These are phyloP conservation scores for Spinus pinus DNA, from an alignment of 2,797 vertebrate species.

Conservation along the genomic window DNA sequence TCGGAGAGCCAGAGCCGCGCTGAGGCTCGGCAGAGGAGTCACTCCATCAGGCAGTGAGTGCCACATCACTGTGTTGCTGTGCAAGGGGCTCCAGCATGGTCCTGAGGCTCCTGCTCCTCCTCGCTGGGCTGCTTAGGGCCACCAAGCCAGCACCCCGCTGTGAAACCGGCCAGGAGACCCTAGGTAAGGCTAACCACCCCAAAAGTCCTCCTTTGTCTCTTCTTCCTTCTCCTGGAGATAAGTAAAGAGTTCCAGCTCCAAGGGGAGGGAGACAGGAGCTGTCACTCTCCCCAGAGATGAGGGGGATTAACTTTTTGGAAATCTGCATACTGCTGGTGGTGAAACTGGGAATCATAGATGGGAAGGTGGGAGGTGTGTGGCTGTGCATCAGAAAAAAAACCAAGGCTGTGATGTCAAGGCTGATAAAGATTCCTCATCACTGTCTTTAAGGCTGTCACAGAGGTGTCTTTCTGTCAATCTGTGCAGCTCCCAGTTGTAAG, in stretches of 20 bases:
- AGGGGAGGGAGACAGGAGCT: neutral
- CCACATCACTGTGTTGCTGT: conserved; percentile 71
- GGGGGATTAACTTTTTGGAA: neutral
- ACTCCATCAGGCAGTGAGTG: conserved; percentile 35
- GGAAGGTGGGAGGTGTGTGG: neutral
- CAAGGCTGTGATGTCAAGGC: neutral
- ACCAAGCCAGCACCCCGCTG: conserved; percentile 73
- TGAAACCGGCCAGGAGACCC: conserved; percentile 69
- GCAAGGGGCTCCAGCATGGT: conserved; percentile 56
- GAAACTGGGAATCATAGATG: neutral
- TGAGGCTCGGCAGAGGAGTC: neutral
- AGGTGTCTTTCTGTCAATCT: neutral
- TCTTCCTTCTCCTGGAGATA: neutral
- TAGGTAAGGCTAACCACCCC: conserved; percentile 79
- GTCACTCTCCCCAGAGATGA: neutral
- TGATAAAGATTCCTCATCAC: neutral
- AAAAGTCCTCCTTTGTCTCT: neutral
- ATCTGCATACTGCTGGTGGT: neutral
- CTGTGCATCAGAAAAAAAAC: neutral
- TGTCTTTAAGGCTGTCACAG: neutral
- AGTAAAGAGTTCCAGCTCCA: neutral
- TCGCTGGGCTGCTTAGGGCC: conserved; percentile 49
- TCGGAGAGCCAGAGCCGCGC: neutral
- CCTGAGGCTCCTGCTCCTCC: conserved; percentile 63
- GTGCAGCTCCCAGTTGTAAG: neutral